These are phyloP conservation scores for Brachyhypopomus occidentalis DNA, from an alignment of 2,113 vertebrate genomes.

Conservation along the genomic window DNA sequence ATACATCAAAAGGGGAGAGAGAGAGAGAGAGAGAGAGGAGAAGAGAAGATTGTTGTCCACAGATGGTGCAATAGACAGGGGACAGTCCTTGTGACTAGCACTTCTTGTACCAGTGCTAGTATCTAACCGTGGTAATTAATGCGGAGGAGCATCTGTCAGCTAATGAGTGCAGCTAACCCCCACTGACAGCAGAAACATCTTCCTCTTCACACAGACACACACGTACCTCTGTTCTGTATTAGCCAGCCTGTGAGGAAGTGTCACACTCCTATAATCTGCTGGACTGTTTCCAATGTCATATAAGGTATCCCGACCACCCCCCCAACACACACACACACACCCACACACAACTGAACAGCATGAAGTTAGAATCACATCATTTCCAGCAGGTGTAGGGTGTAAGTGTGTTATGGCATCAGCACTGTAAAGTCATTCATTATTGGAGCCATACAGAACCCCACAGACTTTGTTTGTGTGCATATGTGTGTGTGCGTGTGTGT, in stretches of 20 bases:
- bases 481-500: conserved; percentile 28
- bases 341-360: conserved; percentile 23
- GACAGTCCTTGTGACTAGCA: conserved; percentile 33
- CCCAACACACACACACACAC: conserved; percentile 16
- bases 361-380: conserved; percentile 2
- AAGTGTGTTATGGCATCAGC: conserved; percentile 20
- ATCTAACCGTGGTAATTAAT: neutral
- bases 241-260: neutral
- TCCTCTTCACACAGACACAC: neutral
- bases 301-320: conserved; percentile 3
- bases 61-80: conserved; percentile 49
- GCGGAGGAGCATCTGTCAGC: conserved; percentile 37
- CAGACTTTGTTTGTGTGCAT: conserved; percentile 43
- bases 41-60: conserved; percentile 36
- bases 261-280: neutral
- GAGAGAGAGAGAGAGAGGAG: conserved; percentile 1
- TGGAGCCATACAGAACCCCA: neutral
- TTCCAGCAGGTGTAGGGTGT: conserved; percentile 24
- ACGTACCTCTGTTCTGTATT: neutral
- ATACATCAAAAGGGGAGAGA: no score
- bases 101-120: neutral
- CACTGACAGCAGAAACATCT: neutral
- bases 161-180: neutral
- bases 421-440: conserved; percentile 14
- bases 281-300: conserved; percentile 2